phyloP scores from a whole-genome alignment of 1,140 invertebrate species.

The Drosophila kikkawai region DNA sequence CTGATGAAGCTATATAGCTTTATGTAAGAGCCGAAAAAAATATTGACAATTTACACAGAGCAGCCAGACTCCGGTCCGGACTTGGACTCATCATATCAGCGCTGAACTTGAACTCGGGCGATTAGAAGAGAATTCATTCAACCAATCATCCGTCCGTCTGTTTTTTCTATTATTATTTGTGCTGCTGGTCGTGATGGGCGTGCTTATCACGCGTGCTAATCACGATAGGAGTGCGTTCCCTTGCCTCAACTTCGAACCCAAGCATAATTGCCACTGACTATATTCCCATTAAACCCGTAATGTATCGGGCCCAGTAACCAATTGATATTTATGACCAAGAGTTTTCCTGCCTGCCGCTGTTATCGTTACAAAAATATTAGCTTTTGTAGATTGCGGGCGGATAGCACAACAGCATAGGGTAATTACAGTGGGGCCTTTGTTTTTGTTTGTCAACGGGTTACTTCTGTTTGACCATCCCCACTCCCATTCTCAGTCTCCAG shows the following conservation, averaged over 20 bases:
- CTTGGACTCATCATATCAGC: slow-evolving; percentile 39
- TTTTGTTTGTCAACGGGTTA: slow-evolving; percentile 41
- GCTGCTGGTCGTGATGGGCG: slow-evolving; percentile 20
- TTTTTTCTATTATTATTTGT: slow-evolving; percentile 7
- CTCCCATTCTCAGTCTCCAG: not conserved
- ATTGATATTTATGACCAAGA: slow-evolving; percentile 43
- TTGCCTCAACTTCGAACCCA: not conserved
- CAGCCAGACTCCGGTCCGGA: slow-evolving; percentile 22
- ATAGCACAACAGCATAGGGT: slow-evolving; percentile 50
- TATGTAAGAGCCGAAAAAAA: slow-evolving; percentile 45
- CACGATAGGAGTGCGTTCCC: slow-evolving; percentile 51
- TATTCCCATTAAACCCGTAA: slow-evolving; percentile 3
- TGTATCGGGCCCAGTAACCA: slow-evolving; percentile 16
- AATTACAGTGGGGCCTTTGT: slow-evolving; percentile 43
- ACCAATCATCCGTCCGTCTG: slow-evolving; percentile 12
- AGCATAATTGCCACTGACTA: slow-evolving; percentile 35
- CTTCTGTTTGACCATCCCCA: slow-evolving; percentile 31
- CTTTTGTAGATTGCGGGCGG: slow-evolving; percentile 50
- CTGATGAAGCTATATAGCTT: not conserved
- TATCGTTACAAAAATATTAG: slow-evolving; percentile 65
- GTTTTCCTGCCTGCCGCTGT: slow-evolving; percentile 10
- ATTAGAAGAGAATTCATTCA: slow-evolving; percentile 32
- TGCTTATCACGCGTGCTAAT: slow-evolving; percentile 51
- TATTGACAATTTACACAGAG: slow-evolving; percentile 35
- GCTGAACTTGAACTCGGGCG: slow-evolving; percentile 39